Evolutionary conservation across 1,140 invertebrate species (phyloP).

Genomic region (Pectinophora gossypiella): DNA sequence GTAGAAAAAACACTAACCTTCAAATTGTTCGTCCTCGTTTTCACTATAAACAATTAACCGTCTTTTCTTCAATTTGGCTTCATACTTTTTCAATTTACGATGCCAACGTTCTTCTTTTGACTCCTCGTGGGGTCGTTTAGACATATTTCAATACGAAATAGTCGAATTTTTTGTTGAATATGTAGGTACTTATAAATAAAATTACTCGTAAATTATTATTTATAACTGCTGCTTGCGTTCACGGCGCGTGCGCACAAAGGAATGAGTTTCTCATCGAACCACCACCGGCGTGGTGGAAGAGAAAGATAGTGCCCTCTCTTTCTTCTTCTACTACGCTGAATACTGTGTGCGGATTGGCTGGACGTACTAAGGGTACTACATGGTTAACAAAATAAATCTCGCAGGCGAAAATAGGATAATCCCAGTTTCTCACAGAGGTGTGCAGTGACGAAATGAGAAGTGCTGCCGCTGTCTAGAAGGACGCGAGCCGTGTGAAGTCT

Average conservation of each 20-base stretch:
- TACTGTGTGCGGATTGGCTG: no score
- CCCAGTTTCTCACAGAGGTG: constrained; percentile 18
- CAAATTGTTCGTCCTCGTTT: background rate
- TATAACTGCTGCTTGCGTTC: no score
- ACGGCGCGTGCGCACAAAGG: background rate
- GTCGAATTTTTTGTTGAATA: background rate
- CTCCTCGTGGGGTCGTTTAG: background rate
- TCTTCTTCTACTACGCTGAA: no score
- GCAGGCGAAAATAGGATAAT: no score
- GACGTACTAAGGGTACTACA: no score
- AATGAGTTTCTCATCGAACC: background rate
- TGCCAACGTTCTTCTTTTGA: background rate
- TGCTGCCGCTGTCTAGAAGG: constrained; percentile 24
- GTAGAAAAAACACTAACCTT: background rate
- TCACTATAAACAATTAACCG: background rate
- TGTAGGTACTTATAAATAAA: no score
- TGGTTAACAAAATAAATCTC: no score
- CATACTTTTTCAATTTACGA: background rate
- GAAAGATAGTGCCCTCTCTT: no score
- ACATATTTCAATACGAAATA: background rate
- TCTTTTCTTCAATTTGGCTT: background rate
- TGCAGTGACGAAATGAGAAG: constrained; percentile 21
- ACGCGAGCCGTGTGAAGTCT: constrained; percentile 15
- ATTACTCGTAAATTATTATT: no score
- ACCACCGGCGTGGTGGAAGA: no score